Evolutionary conservation across 2,888 invertebrate genomes (phyloP).

Genomic region (Campopleginae sp.): DNA sequence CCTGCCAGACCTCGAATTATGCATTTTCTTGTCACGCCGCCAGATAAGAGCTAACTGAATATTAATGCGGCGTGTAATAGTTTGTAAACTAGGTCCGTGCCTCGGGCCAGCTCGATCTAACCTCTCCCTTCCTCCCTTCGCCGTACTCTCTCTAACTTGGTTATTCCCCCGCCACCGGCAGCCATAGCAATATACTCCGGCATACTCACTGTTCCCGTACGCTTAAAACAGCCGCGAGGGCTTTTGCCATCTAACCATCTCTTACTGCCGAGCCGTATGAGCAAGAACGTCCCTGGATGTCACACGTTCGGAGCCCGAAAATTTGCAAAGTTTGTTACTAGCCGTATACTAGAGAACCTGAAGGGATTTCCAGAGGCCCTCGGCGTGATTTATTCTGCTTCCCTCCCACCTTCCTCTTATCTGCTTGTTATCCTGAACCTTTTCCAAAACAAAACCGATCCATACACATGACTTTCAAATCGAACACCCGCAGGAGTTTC

Average conservation of each 20-base stretch:
- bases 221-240: constrained; percentile 57
- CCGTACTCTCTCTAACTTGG: constrained; percentile 37
- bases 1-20: constrained; percentile 78
- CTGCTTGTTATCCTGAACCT: background rate
- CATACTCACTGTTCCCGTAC: constrained; percentile 37
- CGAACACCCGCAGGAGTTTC: background rate
- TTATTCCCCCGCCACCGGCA: constrained; percentile 52
- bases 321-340: constrained; percentile 60
- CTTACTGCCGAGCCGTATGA: constrained; percentile 26
- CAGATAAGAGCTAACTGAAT: constrained; percentile 82
- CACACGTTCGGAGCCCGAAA: constrained; percentile 48
- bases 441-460: background rate
- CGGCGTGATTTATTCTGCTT: constrained; percentile 23
- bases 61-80: constrained; percentile 82
- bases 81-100: constrained; percentile 81
- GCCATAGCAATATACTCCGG: constrained; percentile 49
- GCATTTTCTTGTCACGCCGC: constrained; percentile 82
- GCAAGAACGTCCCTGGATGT: constrained; percentile 45
- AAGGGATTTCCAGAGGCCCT: constrained; percentile 18
- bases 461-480: background rate
- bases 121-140: constrained; percentile 22
- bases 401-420: constrained; percentile 6
- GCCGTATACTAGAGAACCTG: constrained; percentile 28
- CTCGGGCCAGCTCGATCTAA: constrained; percentile 53
- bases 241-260: constrained; percentile 51